Evolutionary conservation across 2,888 invertebrate species (phyloP).

Genomic region (Drosophila picticornis): DNA sequence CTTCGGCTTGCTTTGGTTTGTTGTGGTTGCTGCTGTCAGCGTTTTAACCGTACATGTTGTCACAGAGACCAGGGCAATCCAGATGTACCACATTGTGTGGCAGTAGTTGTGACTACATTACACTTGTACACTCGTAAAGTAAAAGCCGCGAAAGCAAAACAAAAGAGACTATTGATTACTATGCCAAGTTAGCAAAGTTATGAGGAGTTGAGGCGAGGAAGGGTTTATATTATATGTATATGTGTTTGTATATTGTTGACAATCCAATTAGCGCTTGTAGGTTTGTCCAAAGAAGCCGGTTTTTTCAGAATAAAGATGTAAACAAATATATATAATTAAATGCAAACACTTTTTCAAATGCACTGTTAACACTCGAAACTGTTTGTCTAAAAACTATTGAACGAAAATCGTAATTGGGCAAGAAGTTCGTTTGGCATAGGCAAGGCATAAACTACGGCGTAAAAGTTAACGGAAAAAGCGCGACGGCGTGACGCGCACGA

Average conservation of each 20-base stretch:
- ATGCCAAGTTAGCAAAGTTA: slow-evolving; percentile 62
- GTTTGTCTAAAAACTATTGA: slow-evolving; percentile 5
- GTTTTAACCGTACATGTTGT: slow-evolving; percentile 55
- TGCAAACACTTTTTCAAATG: slow-evolving; percentile 10
- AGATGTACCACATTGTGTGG: slow-evolving; percentile 18
- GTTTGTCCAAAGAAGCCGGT: slow-evolving; percentile 42
- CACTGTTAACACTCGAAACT: neutral
- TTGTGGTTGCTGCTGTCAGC: slow-evolving; percentile 38
- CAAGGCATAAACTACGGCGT: slow-evolving; percentile 26
- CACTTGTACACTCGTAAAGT: slow-evolving; percentile 12
- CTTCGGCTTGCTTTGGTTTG: slow-evolving; percentile 13
- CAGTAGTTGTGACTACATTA: slow-evolving; percentile 18
- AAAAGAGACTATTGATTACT: slow-evolving; percentile 70
- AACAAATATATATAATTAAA: slow-evolving; percentile 1
- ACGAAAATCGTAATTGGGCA: neutral
- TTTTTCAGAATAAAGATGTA: neutral
- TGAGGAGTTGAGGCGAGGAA: slow-evolving; percentile 58
- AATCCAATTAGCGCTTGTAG: slow-evolving; percentile 70
- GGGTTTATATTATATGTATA: slow-evolving; percentile 5
- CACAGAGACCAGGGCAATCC: slow-evolving; percentile 61
- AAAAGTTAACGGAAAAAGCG: slow-evolving; percentile 23
- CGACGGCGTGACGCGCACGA: slow-evolving; percentile 62
- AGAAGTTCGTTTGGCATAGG: slow-evolving; percentile 20
- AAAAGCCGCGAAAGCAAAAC: slow-evolving; percentile 51
- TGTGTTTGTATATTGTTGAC: slow-evolving; percentile 59